These are phyloP conservation scores for Psilanteris sp. DNA, from an alignment of 1,140 invertebrate species.

Conservation along the genomic window DNA sequence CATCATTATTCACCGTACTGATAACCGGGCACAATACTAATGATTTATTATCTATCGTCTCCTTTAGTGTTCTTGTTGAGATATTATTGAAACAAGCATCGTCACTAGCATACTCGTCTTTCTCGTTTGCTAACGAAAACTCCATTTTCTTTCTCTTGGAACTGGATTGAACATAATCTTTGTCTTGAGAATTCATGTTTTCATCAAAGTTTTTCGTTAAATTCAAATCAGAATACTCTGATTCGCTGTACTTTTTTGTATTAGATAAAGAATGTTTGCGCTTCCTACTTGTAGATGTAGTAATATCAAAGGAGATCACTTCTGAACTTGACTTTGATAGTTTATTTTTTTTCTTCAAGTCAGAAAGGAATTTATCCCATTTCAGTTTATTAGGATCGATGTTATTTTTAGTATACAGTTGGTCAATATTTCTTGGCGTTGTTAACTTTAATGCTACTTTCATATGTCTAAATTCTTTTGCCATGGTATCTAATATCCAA, in stretches of 20 bases:
- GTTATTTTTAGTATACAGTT: slow-evolving; percentile 32
- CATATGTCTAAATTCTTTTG: slow-evolving; percentile 71
- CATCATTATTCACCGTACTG: slow-evolving; percentile 14
- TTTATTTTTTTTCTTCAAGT: slow-evolving; percentile 63
- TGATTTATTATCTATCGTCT: background rate
- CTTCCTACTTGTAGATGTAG: slow-evolving; percentile 33
- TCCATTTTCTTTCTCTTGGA: slow-evolving; percentile 11
- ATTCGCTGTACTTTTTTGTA: slow-evolving; percentile 18
- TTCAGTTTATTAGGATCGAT: slow-evolving; percentile 61
- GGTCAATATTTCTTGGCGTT: slow-evolving; percentile 39
- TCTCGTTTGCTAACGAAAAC: slow-evolving; percentile 10
- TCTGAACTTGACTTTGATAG: slow-evolving; percentile 65
- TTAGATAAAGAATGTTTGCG: slow-evolving; percentile 23
- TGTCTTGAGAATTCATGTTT: slow-evolving; percentile 61
- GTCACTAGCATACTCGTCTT: slow-evolving; percentile 32
- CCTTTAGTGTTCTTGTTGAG: slow-evolving; percentile 5
- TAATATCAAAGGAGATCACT: slow-evolving; percentile 60
- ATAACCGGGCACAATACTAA: slow-evolving; percentile 14
- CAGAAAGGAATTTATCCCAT: slow-evolving; percentile 66
- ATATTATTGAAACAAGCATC: slow-evolving; percentile 45
- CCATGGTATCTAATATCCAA: slow-evolving; percentile 74
- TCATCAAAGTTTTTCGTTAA: slow-evolving; percentile 44
- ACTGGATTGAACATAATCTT: slow-evolving; percentile 24
- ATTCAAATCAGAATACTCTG: slow-evolving; percentile 28
- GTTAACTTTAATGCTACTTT: slow-evolving; percentile 65